These are phyloP conservation scores for Microplitis demolitor DNA, from an alignment of 1,140 invertebrate species.

Conservation along the genomic window DNA sequence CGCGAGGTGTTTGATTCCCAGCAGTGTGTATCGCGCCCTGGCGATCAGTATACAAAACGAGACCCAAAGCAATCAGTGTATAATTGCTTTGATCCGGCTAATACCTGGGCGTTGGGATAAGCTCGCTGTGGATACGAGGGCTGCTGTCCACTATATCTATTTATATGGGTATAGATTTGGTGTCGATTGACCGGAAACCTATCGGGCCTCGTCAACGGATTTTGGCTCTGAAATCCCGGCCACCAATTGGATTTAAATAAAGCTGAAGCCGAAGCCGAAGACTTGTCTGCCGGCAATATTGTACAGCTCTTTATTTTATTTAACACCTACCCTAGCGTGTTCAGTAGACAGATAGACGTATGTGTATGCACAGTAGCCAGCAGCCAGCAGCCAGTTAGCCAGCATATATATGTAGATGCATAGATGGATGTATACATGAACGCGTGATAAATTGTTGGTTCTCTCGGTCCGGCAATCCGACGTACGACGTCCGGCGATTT, in stretches of 20 bases:
- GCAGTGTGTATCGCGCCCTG: background rate
- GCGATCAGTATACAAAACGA: background rate
- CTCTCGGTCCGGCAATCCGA: slow-evolving; percentile 5
- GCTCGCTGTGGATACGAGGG: background rate
- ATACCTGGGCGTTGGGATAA: background rate
- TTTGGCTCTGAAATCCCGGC: background rate
- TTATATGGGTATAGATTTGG: background rate
- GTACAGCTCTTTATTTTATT: slow-evolving; percentile 4
- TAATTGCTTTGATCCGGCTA: slow-evolving; percentile 14
- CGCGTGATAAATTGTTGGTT: slow-evolving; percentile 18
- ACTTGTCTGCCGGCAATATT: background rate
- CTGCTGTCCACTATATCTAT: background rate
- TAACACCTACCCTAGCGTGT: background rate
- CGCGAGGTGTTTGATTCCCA: too few relatives aligned
- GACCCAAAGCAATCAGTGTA: slow-evolving; percentile 3
- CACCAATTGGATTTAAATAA: background rate
- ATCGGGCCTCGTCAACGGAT: slow-evolving; percentile 11
- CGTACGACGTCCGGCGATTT: slow-evolving; percentile 27
- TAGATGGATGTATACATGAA: background rate
- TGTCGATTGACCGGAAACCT: slow-evolving; percentile 17
- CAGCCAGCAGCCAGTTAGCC: too few relatives aligned
- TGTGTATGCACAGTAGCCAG: too few relatives aligned
- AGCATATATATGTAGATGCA: background rate
- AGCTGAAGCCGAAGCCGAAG: background rate
- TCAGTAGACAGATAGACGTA: background rate